phyloP scores from a whole-genome alignment of 2,888 invertebrate genomes.

The Seira ritae region DNA sequence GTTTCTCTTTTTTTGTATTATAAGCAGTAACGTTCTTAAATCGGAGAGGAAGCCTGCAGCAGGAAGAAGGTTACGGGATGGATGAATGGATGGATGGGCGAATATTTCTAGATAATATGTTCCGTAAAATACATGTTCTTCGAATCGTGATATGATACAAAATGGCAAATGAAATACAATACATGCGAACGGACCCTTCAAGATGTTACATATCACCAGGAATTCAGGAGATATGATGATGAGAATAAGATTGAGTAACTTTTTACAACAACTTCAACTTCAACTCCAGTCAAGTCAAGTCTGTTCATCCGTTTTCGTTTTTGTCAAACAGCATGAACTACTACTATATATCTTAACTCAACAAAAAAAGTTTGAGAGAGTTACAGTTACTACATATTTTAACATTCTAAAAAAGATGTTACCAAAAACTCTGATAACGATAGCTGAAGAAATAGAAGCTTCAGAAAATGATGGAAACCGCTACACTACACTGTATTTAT shows the following conservation, averaged over 20 bases:
- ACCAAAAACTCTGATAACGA: neutral
- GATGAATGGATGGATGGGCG: neutral
- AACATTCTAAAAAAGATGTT: neutral
- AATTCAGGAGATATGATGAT: neutral
- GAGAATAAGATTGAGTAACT: neutral
- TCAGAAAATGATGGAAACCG: neutral
- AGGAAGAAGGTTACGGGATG: neutral
- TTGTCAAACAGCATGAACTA: neutral
- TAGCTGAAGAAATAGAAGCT: neutral
- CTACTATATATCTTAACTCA: neutral
- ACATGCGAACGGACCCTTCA: neutral
- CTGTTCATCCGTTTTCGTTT: neutral
- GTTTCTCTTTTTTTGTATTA: slow-evolving; percentile 6
- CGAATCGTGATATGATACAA: neutral
- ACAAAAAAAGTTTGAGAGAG: too few species aligned
- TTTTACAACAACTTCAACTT: neutral
- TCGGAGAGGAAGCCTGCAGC: neutral
- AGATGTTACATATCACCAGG: neutral
- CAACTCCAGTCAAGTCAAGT: neutral
- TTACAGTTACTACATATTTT: neutral
- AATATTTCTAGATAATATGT: neutral
- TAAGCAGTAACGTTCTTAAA: neutral
- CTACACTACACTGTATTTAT: neutral
- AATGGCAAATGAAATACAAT: too few species aligned
- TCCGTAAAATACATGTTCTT: neutral